Evolutionary conservation across 2,888 invertebrate species (phyloP), one percentile per base, ranked within the genome.

Genomic region (Dicyrtomina minuta): DNA sequence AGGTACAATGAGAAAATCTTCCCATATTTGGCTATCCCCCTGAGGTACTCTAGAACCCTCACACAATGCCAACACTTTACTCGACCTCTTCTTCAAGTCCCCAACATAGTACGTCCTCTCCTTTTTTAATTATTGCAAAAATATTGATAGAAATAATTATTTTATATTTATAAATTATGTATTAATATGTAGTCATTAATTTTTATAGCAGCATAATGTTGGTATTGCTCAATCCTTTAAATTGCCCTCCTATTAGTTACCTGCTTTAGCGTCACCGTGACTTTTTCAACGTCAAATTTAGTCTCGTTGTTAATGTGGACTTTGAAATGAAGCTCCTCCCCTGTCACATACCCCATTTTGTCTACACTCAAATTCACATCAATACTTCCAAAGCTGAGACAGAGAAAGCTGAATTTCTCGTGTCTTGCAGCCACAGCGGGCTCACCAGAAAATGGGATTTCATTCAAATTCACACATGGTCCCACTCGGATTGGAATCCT

Each of bases 301-400:
- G 66, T 55, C 55, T 55, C 56, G 44, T 66, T 66, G 17, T 66
- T 66, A 5, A 43, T 56, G 22, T 55, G n/a, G 17, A 66, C 55
- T 58, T 46, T 56, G 46, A 66, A 66, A 26, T 66, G 56, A 24
- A 66, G 44, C 41, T 66, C 55, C 43, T 66, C 56, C 12, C 66
- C 66, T 4, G 66, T 56, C 43, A 55, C 43, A 56, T 66, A 66
- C 1, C 66, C 66, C 56, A 66, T 66, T 58, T 66, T 66, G 17
- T 66, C 33, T 15, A 66, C 55, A 10, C 26, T 66, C 44, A 66
- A 20, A 17, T n/a, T 66, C 41, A 66, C 44, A 27, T 56, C 43
- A 27, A 66, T 66, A 43, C 66, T 66, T 20, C 66, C 66, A 44
- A 55, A 66, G 24, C 41, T 56, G 46, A 43, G 43, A 44, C 66